Evolutionary conservation across 2,797 vertebrate genomes (phyloP), one percentile per base, ranked within the genome.

Genomic region (Pangasius larnaudii): DNA sequence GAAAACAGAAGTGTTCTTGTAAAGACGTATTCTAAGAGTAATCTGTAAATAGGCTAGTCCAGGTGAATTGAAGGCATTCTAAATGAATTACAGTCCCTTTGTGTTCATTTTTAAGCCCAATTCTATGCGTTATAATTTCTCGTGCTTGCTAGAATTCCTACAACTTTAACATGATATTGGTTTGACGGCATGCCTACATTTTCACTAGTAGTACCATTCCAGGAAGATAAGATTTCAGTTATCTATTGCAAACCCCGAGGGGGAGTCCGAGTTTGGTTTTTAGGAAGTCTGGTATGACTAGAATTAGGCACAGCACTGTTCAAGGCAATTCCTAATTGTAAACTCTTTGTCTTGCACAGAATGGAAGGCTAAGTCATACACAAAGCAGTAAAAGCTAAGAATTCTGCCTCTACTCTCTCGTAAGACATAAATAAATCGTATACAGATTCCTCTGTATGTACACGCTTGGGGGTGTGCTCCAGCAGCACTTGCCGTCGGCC

Each of bases 361-460:
- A n/a, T 16, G 30, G 1, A 59, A 36, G 10, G 33, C 53, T 80
- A 80, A 24, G 19, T 27, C 36, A 81, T 61, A 51, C 16, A 33
- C 42, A 63, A 46, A 83, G 2, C 14, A 49, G 3, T 49, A 19
- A 83, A 30, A 51, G 16, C 8, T 49, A 22, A 49, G 27, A 63
- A 18, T 86, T 42, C 61, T 85, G 58, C 59, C 42, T 81, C 71
- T 56, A 39, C 56, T 27, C 13, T 78, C 85, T 81, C 58, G 81
- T 89, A 91, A 89, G 85, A 36, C 89, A 91, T 92, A 91, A 93
- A 92, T 88, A 91, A 90, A 61, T 87, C 61, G 78, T 84, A 77
- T 86, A 75, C 13, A 74, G 86, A 90, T 89, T 88, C 86, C 69
- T 87, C 9, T 30, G 63, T 36, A 79, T 72, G 59, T 74, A 84